A percentile compares a stretch with the other conserved stretches of the same genome.
Evolutionary conservation across 1,140 invertebrate species (phyloP).

Genomic region (Cryptotermes secundus): DNA sequence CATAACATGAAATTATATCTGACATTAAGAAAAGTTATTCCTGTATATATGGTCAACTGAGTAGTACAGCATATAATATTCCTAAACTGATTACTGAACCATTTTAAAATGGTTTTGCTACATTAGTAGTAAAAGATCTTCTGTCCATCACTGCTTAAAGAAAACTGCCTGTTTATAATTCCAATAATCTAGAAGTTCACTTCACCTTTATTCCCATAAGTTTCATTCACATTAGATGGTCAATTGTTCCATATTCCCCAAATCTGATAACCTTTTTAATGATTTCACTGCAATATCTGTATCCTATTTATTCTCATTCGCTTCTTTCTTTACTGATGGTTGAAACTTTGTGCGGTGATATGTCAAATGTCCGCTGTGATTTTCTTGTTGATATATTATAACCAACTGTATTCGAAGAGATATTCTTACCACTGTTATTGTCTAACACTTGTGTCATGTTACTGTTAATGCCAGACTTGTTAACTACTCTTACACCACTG

Average conservation of each 20-base stretch:
- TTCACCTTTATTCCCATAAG: too few relatives aligned
- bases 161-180: too few relatives aligned
- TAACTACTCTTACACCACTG: neutral
- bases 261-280: too few relatives aligned
- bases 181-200: too few relatives aligned
- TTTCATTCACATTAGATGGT: too few relatives aligned
- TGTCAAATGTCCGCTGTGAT: constrained; percentile 10
- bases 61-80: neutral
- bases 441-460: neutral
- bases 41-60: neutral
- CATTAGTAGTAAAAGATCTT: too few relatives aligned
- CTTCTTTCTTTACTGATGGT: neutral
- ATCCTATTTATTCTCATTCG: neutral
- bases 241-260: too few relatives aligned
- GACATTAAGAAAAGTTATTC: neutral
- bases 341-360: neutral
- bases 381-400: constrained; percentile 24
- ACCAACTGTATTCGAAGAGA: neutral
- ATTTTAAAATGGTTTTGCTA: neutral
- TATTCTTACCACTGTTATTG: neutral
- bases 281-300: too few relatives aligned
- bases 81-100: neutral
- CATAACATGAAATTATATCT: neutral
- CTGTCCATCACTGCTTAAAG: too few relatives aligned
- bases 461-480: neutral